These are phyloP conservation scores for Atrichornis clamosus DNA, from an alignment of 2,113 vertebrate species.

Conservation along the genomic window DNA sequence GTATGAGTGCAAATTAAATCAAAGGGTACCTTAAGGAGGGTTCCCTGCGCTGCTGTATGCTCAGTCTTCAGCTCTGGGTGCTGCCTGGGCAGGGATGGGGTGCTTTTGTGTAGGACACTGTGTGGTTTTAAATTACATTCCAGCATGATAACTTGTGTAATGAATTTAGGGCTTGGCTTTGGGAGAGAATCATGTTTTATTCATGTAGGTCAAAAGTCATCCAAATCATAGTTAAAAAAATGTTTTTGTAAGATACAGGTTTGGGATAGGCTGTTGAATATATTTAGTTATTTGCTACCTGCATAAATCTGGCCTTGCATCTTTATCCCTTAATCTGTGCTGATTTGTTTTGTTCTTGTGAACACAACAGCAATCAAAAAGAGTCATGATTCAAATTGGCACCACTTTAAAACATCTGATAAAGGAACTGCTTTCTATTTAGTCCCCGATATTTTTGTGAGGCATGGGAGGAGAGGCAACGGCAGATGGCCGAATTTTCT, in stretches of 20 bases:
- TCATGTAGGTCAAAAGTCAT: neutral
- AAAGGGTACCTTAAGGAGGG: too few species aligned
- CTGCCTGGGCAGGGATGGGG: neutral
- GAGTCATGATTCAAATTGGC: neutral
- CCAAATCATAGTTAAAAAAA: neutral
- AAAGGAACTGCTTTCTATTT: neutral
- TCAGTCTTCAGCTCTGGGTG: neutral
- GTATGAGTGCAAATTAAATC: neutral
- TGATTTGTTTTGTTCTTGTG: neutral
- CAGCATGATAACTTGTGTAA: neutral
- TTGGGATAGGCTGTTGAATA: neutral
- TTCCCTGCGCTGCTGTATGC: accelerated
- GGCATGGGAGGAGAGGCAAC: neutral
- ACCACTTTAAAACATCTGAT: neutral
- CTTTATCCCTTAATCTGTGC: neutral
- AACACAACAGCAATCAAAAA: neutral
- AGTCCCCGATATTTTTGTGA: neutral
- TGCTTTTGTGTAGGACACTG: neutral
- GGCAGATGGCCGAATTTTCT: conserved; percentile 44
- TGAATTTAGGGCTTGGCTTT: neutral
- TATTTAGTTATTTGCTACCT: neutral
- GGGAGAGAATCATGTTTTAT: neutral
- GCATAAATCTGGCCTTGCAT: neutral
- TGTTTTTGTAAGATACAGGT: neutral
- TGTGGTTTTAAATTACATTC: neutral